A percentile compares a stretch with the other conserved stretches of the same genome.
Conservation (phyloP, 2,113 vertebrate genomes). For the Notechis scutatus region DNA sequence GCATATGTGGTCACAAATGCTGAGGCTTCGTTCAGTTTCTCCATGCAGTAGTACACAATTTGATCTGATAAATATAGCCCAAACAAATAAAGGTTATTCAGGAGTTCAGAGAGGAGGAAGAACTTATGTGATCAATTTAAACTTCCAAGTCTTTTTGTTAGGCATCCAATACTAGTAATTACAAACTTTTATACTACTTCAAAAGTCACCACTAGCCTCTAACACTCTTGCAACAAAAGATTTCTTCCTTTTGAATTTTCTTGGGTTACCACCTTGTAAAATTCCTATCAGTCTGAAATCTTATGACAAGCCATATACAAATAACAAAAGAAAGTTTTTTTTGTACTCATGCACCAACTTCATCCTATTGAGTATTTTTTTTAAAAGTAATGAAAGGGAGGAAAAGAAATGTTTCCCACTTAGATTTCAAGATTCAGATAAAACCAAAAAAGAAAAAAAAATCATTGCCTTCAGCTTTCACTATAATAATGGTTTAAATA, state of each 20-base stretch:
- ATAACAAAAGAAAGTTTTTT: slow-evolving; percentile 39
- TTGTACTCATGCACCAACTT: slow-evolving; percentile 23
- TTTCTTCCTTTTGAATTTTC: slow-evolving; percentile 31
- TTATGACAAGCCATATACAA: slow-evolving; percentile 29
- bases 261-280: slow-evolving; percentile 36
- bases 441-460: neutral
- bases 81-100: neutral
- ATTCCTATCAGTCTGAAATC: slow-evolving; percentile 32
- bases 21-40: neutral
- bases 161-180: slow-evolving; percentile 15
- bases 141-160: slow-evolving; percentile 32
- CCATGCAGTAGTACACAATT: neutral
- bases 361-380: slow-evolving; percentile 25
- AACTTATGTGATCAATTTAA: slow-evolving; percentile 6
- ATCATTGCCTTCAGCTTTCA: neutral
- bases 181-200: slow-evolving; percentile 27
- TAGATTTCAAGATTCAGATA: slow-evolving; percentile 24
- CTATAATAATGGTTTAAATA: slow-evolving; percentile 12
- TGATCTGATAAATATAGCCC: neutral
- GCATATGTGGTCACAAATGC: neutral
- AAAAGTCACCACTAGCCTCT: slow-evolving; percentile 37
- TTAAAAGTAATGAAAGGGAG: neutral
- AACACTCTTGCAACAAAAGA: slow-evolving; percentile 33
- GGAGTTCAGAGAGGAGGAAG: neutral
- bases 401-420: slow-evolving; percentile 45